phyloP scores from a whole-genome alignment of 35 echinoderm and acorn worm genomes.

The Heliocidaris erythrogramma region DNA sequence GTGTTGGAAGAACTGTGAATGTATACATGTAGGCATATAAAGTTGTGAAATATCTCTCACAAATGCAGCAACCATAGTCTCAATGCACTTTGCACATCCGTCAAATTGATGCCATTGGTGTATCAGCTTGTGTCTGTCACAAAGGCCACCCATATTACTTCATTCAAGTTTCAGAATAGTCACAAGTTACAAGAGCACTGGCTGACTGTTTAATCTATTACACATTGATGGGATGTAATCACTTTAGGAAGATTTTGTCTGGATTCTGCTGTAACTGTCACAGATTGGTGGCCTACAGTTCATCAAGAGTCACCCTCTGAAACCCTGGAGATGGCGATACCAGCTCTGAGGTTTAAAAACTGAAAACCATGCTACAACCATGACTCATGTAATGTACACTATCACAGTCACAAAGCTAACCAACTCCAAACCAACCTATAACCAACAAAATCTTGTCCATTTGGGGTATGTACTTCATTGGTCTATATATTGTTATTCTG shows the following conservation, averaged over 20 bases:
- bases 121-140: not conserved
- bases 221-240: not conserved
- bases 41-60: too few species aligned
- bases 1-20: too few species aligned
- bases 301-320: not conserved
- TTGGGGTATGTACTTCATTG: too few species aligned
- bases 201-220: not conserved
- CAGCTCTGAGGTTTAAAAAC: not conserved
- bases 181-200: not conserved
- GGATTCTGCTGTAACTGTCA: not conserved
- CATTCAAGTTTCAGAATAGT: not conserved
- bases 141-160: not conserved
- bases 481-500: too few species aligned
- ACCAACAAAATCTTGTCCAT: too few species aligned
- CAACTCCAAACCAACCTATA: too few species aligned
- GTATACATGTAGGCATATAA: too few species aligned
- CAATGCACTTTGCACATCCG: not conserved
- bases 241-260: not conserved
- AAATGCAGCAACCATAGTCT: not conserved
- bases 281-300: slow-evolving; percentile 6
- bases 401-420: too few species aligned
- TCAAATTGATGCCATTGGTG: not conserved
- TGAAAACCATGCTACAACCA: not conserved
- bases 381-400: not conserved
- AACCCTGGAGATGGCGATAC: not conserved